Conservation (phyloP, 2,113 vertebrate species). For the Chrysemys picta region DNA sequence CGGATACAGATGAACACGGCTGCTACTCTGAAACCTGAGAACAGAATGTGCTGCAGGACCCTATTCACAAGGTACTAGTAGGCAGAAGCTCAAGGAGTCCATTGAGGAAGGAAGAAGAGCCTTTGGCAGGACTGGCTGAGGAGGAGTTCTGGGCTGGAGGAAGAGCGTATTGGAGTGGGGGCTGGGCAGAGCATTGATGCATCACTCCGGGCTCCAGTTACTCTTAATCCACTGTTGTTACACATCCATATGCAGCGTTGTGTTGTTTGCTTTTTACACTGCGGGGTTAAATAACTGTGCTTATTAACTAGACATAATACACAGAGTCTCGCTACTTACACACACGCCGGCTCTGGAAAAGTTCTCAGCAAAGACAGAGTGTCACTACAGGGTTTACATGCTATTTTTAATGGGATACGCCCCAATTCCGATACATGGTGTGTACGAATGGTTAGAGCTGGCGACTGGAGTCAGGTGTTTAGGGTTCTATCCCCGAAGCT, state of each 20-base stretch:
- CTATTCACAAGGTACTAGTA: neutral
- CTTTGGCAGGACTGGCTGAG: neutral
- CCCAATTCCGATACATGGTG: neutral
- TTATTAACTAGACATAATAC: neutral
- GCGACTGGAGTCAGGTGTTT: neutral
- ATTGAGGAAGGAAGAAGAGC: neutral
- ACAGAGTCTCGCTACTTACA: neutral
- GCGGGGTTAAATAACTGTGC: neutral
- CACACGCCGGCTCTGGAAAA: neutral
- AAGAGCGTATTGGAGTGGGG: neutral
- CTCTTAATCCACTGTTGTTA: neutral
- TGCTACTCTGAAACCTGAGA: neutral
- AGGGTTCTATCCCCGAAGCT: rapidly evolving
- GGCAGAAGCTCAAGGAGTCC: neutral
- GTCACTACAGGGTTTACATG: rapidly evolving
- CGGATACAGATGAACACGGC: no score
- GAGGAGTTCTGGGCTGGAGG: neutral
- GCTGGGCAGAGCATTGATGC: neutral
- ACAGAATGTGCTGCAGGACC: neutral
- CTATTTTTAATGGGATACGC: neutral
- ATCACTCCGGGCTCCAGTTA: neutral
- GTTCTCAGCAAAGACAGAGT: neutral
- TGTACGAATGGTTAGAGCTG: neutral
- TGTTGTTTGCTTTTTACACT: neutral
- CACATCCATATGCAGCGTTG: neutral